Base-by-base conservation (phyloP, 2,797 vertebrate species). In the Columba guinea region DNA sequence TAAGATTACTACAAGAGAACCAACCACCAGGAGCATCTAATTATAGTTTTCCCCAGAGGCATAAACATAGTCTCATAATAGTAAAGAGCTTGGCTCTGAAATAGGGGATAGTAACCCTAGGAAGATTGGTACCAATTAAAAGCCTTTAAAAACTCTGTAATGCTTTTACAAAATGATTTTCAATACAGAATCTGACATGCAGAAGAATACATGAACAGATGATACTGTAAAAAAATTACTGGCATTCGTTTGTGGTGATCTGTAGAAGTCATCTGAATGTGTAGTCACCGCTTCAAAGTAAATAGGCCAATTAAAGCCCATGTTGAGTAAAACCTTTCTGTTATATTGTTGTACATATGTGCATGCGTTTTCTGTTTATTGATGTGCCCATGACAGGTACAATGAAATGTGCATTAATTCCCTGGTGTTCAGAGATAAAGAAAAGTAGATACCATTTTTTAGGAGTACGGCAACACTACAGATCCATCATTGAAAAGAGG, bases 101-200 rank as follows among this genome's bases (percentile, higher is more conserved):
- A 41, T 34, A 79, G 48, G 51, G 37, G 59, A 58, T 84, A 78
- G 44, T 63, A 73, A 34, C 59, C 32, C 55, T 84, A 85, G 75
- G 62, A 87, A 93, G 87, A 94, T 44, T 65, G n/a, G 44, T 70
- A 63, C 26, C 39, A 70, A 76, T 91, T 84, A 93, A 94, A 89
- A 85, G 52, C 68, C 39, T 69, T 85, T 87, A 77, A 93, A 87
- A 90, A 63, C 39, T 83, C 56, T 64, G 44, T 93, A 70, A 88
- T 59, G 18, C 4, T 5, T 80, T 86, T 90, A n/a, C n/a, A 89
- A 67, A 59, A 77, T 79, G 41, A 34, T 79, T 93, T 87, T 87
- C 37, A 64, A 7, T 92, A 62, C 37, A 53, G 80, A 82, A 69
- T 87, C 48, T 91, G 63, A 89, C 37, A 44, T 35, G 26, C 17